These are phyloP conservation scores for Antechinus stuartii DNA, from an alignment of 2,113 vertebrate species.

Conservation along the genomic window DNA sequence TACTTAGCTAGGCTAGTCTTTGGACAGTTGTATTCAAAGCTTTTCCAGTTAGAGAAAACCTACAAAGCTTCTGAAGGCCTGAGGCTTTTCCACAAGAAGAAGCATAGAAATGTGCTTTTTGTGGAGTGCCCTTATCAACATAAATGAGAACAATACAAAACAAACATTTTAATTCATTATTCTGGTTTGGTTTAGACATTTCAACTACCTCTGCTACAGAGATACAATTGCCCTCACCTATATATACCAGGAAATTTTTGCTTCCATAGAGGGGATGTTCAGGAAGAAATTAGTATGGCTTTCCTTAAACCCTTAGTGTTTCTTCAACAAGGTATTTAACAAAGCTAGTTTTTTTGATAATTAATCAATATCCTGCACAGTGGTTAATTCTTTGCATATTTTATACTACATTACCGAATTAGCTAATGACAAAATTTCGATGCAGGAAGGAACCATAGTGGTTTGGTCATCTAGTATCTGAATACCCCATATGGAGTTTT, in stretches of 20 bases:
- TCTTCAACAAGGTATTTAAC: background rate
- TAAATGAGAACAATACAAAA: background rate
- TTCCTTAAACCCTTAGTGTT: background rate
- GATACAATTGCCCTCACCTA: no score
- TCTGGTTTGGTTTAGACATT: background rate
- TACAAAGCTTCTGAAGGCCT: background rate
- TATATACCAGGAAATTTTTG: background rate
- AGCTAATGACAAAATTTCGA: background rate
- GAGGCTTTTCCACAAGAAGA: background rate
- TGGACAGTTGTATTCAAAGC: background rate
- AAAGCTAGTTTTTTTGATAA: background rate
- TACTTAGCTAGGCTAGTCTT: background rate
- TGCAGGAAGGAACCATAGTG: background rate
- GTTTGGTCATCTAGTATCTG: background rate
- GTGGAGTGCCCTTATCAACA: background rate
- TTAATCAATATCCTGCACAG: background rate
- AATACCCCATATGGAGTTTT: no score
- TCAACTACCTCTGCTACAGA: background rate
- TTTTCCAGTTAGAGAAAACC: background rate
- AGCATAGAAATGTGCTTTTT: background rate
- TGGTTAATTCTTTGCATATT: background rate
- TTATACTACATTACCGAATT: background rate
- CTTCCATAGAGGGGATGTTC: background rate
- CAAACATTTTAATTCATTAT: background rate
- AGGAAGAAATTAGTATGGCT: no score